Base-by-base conservation (phyloP, 1,140 invertebrate genomes). In the Zophobas morio region DNA sequence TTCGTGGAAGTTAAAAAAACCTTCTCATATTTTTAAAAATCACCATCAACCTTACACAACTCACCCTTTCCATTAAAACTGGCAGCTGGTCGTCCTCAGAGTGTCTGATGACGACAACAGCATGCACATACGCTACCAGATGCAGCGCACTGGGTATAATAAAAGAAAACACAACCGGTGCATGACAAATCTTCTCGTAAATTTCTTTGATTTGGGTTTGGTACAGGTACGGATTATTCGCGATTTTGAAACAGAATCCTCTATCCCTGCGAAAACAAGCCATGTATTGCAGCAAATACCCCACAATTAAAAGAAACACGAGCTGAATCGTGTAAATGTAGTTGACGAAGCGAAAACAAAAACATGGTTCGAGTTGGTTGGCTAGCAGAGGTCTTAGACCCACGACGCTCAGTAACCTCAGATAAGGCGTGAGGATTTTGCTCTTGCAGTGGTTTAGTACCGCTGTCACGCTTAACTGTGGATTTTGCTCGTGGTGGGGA, bases 31-130 rank as follows among this genome's bases (percentile, higher is more conserved):
- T 70, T 42, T 35, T 74, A 54, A 33, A 79, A 32, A 36, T 73
- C 32, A 57, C 60, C 33, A 85, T 72, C 54, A 77, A 86, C 0
- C 0, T 20, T 0, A 20, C 20, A 0, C 0, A 40, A 86, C 88
- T 88, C 80, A 95, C 95, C 81, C 94, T 91, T 86, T 97, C 96
- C 91, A 97, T 96, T n/a, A 97, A 87, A 86, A 95, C 94, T 84
- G 95, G 94, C 39, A 97, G 86, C 79, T 96, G 94, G 84, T 97
- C 95, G 84, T 95, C 95, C 85, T 96, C 94, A 56, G 93, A 92
- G 74, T 95, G 90, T 79, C 95, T 88, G 85, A 96, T 96, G 53
- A 96, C 88, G 80, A 93, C 91, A 70, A 96, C 87, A 0, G 94
- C 93, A 75, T 95, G 94, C 0, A 95, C 78, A 81, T 94, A 96